Conservation (phyloP, 2,797 vertebrate genomes). For the Pantherophis vulpinus region DNA sequence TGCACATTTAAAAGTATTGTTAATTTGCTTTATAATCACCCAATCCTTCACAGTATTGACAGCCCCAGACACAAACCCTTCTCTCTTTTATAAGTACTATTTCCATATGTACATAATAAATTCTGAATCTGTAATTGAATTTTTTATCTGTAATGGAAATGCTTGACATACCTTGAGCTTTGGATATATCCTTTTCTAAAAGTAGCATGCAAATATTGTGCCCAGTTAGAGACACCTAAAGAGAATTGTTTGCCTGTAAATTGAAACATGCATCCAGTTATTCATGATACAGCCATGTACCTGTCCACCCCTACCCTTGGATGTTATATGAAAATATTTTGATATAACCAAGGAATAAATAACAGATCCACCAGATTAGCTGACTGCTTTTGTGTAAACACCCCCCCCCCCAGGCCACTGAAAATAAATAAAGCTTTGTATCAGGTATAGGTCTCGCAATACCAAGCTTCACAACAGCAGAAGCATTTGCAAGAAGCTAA, state of each 20-base stretch:
- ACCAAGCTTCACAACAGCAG: slow-evolving; percentile 24
- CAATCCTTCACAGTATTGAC: slow-evolving; percentile 86
- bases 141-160: slow-evolving; percentile 72
- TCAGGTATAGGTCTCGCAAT: slow-evolving; percentile 36
- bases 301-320: neutral
- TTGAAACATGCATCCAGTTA: neutral
- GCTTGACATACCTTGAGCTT: slow-evolving; percentile 69
- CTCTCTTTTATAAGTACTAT: slow-evolving; percentile 85
- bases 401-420: neutral
- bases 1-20: slow-evolving; percentile 87
- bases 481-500: neutral
- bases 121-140: slow-evolving; percentile 79
- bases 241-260: neutral
- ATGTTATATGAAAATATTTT: neutral
- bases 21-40: slow-evolving; percentile 88
- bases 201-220: slow-evolving; percentile 57
- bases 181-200: slow-evolving; percentile 64
- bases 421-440: slow-evolving; percentile 4
- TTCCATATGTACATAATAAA: slow-evolving; percentile 84
- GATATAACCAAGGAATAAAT: neutral
- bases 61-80: slow-evolving; percentile 79
- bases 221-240: neutral
- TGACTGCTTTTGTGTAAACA: slow-evolving; percentile 1
- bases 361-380: neutral
- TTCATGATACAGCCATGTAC: neutral